Evolutionary conservation across 2,797 vertebrate species (phyloP).

Genomic region (Cossypha dichroa): DNA sequence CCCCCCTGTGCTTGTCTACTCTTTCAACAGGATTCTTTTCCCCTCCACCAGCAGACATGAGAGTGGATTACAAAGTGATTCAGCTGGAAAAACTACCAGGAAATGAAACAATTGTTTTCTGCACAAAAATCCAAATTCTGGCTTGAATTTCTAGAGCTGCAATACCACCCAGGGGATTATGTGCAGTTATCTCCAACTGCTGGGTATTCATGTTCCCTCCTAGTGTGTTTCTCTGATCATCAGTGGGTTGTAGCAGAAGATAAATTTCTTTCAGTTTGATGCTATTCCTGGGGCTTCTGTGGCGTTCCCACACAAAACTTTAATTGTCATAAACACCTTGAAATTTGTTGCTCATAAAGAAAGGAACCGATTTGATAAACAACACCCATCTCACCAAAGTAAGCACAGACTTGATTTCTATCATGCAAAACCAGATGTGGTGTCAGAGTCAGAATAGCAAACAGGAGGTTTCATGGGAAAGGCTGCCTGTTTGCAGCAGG

Average conservation of each 20-base stretch:
- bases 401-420: constrained; percentile 17
- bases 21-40: background rate
- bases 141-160: background rate
- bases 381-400: background rate
- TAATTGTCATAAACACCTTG: background rate
- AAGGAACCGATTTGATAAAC: background rate
- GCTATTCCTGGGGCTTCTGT: background rate
- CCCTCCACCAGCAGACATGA: rapidly evolving
- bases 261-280: background rate
- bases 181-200: background rate
- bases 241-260: background rate
- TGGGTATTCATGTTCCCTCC: background rate
- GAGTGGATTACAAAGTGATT: background rate
- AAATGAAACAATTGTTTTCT: constrained; percentile 2
- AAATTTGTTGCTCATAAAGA: background rate
- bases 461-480: constrained; percentile 44
- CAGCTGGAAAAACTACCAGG: background rate
- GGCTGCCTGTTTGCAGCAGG: background rate
- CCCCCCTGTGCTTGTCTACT: background rate
- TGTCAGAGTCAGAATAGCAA: background rate
- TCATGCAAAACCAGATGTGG: constrained; percentile 9
- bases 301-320: background rate
- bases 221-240: background rate
- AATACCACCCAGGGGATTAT: background rate
- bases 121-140: background rate